Base-by-base conservation (phyloP, 1,140 invertebrate genomes). In the Samia ricini region DNA sequence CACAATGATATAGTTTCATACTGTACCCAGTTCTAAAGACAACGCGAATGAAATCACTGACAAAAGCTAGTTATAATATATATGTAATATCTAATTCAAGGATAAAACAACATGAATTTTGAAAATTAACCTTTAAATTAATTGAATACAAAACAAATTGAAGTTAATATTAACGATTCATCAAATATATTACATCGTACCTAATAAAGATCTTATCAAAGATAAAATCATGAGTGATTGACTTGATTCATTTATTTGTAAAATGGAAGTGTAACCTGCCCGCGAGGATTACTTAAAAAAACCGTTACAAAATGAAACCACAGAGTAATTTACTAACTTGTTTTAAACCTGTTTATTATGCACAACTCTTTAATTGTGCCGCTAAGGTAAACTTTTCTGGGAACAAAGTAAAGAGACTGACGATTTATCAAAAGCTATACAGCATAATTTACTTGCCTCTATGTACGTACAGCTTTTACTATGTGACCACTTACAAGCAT, bases 311-410 rank as follows among this genome's bases (percentile, higher is more conserved):
- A 42, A 42, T 42, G 33, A 15, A 42, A 15, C 7, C 8, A 15
- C 1, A 42, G n/a, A 12, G 7, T 3, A 42, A 7, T 15, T 12
- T 42, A 4, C 12, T 42, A 15, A 12, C 7, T 15, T 15, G 10
- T 15, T 61, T 54, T n/a, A 61, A 61, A n/a, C 60, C 60, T 10
- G 18, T 61, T 6, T 22, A 33, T 4, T 22, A 54, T 19, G 24
- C 42, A 3, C 60, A 54, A 36, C 29, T 29, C n/a, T 29, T 52
- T 12, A 19, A 36, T 22, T 26, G 50, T 15, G 20, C 50, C 22
- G 60, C 29, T 6, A 52, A 29, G 23, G 50, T 55, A 7, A 54
- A 54, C 10, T 12, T 36, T 7, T 1, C 10, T 21, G n/a, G 20
- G 6, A 20, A 36, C 4, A 10, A 2, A 36, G 20, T 57, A 20